Percentiles rank a stretch among this genome's conserved stretches.
These are phyloP conservation scores for Melieria crassipennis DNA, from an alignment of 2,888 invertebrate species.

Conservation along the genomic window DNA sequence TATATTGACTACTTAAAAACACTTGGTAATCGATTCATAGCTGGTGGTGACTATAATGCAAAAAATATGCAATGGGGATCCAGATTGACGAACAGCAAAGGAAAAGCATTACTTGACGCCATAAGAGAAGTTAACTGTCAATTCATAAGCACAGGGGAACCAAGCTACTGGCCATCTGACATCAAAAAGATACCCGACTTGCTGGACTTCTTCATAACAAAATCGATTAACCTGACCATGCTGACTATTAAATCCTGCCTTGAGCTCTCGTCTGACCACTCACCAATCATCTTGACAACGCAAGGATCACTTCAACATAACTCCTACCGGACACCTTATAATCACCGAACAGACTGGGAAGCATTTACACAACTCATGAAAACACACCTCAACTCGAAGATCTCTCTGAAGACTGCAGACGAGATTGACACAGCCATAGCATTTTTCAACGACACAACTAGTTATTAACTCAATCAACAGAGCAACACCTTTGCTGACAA, in stretches of 20 bases:
- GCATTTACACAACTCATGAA: neutral
- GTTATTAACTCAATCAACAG: neutral
- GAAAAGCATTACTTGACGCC: neutral
- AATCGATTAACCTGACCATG: no score
- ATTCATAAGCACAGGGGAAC: constrained; percentile 16
- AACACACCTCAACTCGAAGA: neutral
- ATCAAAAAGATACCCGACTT: constrained; percentile 20
- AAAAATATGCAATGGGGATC: constrained; percentile 32
- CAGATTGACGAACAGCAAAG: constrained; percentile 21
- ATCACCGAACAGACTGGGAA: neutral
- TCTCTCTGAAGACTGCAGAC: neutral
- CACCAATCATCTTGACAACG: no score
- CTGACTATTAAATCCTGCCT: no score
- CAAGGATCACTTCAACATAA: neutral
- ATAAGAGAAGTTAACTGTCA: neutral
- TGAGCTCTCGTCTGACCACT: no score
- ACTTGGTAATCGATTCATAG: constrained; percentile 16
- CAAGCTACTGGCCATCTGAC: constrained; percentile 27
- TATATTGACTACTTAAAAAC: constrained; percentile 6
- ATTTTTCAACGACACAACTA: neutral
- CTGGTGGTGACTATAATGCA: constrained; percentile 24
- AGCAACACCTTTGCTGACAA: neutral
- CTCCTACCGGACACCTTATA: neutral
- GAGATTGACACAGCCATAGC: neutral
- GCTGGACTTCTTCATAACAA: constrained; percentile 26